Conservation (phyloP, 2,797 vertebrate genomes). For the Etheostoma perlongum region DNA sequence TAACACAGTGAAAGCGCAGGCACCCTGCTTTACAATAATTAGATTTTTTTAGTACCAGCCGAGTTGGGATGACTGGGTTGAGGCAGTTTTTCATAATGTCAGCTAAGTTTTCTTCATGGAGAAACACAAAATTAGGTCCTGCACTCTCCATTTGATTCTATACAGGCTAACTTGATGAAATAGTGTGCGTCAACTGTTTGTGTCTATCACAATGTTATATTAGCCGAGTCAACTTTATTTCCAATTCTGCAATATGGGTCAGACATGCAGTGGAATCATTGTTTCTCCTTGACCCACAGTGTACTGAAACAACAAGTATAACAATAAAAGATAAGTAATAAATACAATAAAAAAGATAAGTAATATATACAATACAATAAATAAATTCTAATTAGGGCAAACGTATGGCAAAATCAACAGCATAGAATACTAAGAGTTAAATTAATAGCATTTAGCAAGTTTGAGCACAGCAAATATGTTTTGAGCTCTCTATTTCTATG, state of each 20-base stretch:
- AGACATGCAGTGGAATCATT: no score
- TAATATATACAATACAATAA: no score
- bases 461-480: not conserved
- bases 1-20: constrained; percentile 30
- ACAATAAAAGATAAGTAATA: no score
- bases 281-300: no score
- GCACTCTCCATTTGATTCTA: not conserved
- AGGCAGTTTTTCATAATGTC: constrained; percentile 23
- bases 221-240: not conserved
- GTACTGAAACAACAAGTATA: no score
- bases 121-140: constrained; percentile 9
- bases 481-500: not conserved
- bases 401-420: no score
- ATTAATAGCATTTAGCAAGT: no score
- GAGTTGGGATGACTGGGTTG: constrained; percentile 15
- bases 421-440: no score
- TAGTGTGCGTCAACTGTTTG: not conserved
- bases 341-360: no score
- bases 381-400: no score
- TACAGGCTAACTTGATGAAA: not conserved
- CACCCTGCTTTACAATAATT: constrained; percentile 36
- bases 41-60: constrained; percentile 23
- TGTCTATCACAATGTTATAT: not conserved
- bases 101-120: constrained; percentile 20
- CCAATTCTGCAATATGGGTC: no score